Base-by-base conservation (phyloP, 92 coral and sea anemone species). In the Heteractis magnifica region DNA sequence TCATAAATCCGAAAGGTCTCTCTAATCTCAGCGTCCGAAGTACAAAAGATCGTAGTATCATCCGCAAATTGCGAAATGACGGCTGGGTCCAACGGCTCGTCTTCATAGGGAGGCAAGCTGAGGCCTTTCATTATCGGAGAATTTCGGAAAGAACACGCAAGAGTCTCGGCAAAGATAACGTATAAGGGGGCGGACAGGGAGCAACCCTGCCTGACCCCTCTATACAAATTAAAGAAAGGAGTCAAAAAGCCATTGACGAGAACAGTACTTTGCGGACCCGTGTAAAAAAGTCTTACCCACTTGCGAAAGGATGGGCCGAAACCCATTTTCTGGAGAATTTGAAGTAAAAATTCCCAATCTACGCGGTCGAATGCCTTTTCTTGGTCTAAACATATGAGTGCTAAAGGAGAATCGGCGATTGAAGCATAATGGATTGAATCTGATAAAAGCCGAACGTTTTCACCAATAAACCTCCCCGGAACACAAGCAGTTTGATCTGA, bases 281-380 rank as follows among this genome's bases (percentile, higher is more conserved):
- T 26, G 62, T 8, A 81, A 53, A 64, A 81, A 53, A 76, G 34
- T 3, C 81, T 4, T 15, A 76, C 79, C 82, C 72, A 83, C 21
- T 8, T 5, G 41, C 13, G 12, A 48, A 79, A 79, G 34, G 26
- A 4, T 10, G 74, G 83, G 6, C 83, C 83, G 50, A 79, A 79
- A 56, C 77, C 84, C 84, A 65, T 65, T 21, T 51, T 49, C 70
- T 78, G 10, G 12, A 78, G 65, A 44, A 20, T n/a, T n/a, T 4
- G 82, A 6, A 51, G 19, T n/a, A 79, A 7, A 70, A 75, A 0
- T 56, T 0, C 76, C 87, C 84, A 16, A 55, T 56, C 0, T 65
- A 53, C 92, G 3, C 59, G 51, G 76, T 89, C 91, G 21, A 88
- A 88, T 56, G 90, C 87, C 21, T 87, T 87, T 78, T 87, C 90